Percentiles rank a stretch among this genome's conserved stretches.
Conservation (phyloP, 2,888 invertebrate genomes). For the Synergus gifuensis region DNA sequence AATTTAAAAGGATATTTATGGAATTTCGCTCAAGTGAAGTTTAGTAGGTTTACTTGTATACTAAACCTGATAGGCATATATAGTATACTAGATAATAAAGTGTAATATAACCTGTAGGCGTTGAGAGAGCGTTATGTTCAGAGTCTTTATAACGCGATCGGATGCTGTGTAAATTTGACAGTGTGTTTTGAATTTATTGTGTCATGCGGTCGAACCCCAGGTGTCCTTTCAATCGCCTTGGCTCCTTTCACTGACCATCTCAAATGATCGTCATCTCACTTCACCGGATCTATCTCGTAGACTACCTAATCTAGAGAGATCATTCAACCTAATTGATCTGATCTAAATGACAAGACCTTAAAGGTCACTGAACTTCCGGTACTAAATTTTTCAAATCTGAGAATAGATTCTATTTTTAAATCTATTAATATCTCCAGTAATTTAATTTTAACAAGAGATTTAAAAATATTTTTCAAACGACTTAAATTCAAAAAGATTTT, state of each 20-base stretch:
- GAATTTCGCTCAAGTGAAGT: not conserved
- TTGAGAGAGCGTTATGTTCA: constrained; percentile 30
- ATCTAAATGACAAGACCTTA: constrained; percentile 2
- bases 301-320: not conserved
- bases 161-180: constrained; percentile 38
- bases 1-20: too few species aligned
- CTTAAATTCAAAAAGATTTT: too few species aligned
- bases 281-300: not conserved
- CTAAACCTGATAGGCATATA: not conserved
- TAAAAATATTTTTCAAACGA: too few species aligned
- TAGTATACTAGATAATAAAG: constrained; percentile 20
- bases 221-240: constrained; percentile 26
- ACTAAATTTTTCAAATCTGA: not conserved
- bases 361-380: constrained; percentile 10
- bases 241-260: constrained; percentile 30
- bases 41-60: constrained; percentile 3
- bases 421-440: not conserved
- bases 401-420: not conserved
- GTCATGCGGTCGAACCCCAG: constrained; percentile 36
- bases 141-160: constrained; percentile 32
- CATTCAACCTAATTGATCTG: constrained; percentile 22
- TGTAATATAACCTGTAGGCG: constrained; percentile 36
- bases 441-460: too few species aligned
- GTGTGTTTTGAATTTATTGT: constrained; percentile 37
- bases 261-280: constrained; percentile 31